These are phyloP conservation scores for Platerodrilus igneus DNA, from an alignment of 2,888 invertebrate genomes.

Conservation along the genomic window DNA sequence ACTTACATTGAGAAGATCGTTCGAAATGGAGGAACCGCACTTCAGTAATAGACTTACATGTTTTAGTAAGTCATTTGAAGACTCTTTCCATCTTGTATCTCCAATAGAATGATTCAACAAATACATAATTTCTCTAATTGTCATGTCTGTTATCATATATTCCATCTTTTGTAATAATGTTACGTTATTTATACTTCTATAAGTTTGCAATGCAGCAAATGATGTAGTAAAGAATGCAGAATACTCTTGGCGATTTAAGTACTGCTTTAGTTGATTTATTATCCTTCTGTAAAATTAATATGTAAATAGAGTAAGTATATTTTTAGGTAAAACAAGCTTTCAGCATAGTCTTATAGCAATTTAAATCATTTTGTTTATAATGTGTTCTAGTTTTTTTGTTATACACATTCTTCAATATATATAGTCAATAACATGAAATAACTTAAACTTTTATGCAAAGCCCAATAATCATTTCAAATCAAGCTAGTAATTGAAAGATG, in stretches of 20 bases:
- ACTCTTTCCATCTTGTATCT: conserved; percentile 7
- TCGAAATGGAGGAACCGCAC: neutral
- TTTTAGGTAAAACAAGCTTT: no score
- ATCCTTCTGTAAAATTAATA: conserved; percentile 5
- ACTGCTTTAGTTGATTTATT: conserved; percentile 1
- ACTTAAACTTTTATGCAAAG: no score
- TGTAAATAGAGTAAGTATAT: no score
- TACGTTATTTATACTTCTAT: conserved; percentile 4
- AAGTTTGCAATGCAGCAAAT: conserved; percentile 10
- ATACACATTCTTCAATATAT: no score
- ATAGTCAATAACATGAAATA: no score
- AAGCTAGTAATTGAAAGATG: no score
- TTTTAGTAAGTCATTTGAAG: conserved; percentile 13
- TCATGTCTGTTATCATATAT: conserved; percentile 8
- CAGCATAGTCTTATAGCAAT: no score
- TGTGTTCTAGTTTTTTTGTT: no score
- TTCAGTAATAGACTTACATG: conserved; percentile 11
- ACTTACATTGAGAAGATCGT: conserved; percentile 16
- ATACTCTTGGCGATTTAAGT: conserved; percentile 13
- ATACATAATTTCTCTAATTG: conserved; percentile 11
- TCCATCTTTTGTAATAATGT: neutral
- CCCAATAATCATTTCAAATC: no score
- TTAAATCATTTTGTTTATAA: no score
- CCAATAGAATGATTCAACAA: conserved; percentile 5
- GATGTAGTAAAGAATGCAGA: conserved; percentile 9